Conservation (phyloP, 2,113 vertebrate species). For the Bos javanicus region DNA sequence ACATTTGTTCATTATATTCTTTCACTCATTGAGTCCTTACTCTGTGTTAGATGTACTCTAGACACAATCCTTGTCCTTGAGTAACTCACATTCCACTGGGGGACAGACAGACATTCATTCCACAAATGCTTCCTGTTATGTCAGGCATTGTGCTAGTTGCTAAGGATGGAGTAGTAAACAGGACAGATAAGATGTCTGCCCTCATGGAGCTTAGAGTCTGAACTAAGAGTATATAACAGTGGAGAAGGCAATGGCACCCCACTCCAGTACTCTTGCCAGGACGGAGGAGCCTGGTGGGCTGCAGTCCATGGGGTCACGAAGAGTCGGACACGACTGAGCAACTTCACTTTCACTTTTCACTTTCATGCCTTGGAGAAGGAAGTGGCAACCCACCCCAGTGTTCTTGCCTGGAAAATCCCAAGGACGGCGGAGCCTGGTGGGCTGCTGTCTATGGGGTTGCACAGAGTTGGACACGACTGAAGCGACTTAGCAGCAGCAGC, state of each 20-base stretch:
- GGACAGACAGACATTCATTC: background rate
- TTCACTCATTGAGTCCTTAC: background rate
- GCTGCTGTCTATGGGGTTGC: too few relatives aligned
- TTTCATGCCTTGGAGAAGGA: too few relatives aligned
- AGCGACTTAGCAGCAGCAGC: background rate
- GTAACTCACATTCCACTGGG: background rate
- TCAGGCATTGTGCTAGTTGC: background rate
- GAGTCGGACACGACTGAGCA: too few relatives aligned
- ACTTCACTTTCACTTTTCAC: too few relatives aligned
- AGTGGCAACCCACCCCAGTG: too few relatives aligned
- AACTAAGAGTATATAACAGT: background rate
- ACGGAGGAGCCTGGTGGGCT: too few relatives aligned
- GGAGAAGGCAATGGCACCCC: too few relatives aligned
- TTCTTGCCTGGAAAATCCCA: too few relatives aligned
- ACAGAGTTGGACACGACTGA: too few relatives aligned
- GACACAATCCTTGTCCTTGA: background rate
- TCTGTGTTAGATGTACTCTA: background rate
- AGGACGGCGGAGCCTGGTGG: too few relatives aligned
- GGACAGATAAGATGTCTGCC: background rate
- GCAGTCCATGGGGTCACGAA: too few relatives aligned
- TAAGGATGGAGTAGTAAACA: background rate
- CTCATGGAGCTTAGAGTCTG: background rate
- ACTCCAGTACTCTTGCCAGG: too few relatives aligned
- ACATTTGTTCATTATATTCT: background rate
- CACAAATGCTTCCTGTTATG: background rate